Evolutionary conservation across 2,797 vertebrate species (phyloP).

Genomic region (Mormyrus proboscirostris): DNA sequence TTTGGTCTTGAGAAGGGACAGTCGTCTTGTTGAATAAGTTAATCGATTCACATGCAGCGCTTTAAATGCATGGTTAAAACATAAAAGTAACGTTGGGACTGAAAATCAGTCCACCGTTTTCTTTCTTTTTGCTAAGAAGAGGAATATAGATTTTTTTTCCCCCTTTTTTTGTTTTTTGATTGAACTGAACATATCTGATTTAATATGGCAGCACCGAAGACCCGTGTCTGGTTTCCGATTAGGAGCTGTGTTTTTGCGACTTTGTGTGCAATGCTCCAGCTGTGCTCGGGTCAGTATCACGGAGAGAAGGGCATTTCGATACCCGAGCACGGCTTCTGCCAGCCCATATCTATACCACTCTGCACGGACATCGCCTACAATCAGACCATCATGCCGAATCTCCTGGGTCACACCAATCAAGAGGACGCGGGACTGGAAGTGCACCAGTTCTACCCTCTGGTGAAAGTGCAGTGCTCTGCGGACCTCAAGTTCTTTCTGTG

Average conservation of each 20-base stretch:
- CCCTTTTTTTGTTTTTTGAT: background rate
- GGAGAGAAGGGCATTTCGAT: slow-evolving; percentile 81
- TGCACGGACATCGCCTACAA: slow-evolving; percentile 93
- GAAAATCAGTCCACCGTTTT: background rate
- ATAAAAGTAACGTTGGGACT: background rate
- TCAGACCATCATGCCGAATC: slow-evolving; percentile 92
- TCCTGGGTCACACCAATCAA: slow-evolving; percentile 88
- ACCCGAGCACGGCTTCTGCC: slow-evolving; percentile 91
- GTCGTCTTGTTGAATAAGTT: background rate
- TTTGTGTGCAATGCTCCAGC: slow-evolving; percentile 48
- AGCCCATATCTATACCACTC: slow-evolving; percentile 89
- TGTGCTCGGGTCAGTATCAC: slow-evolving; percentile 56
- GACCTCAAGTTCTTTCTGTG: slow-evolving; percentile 94
- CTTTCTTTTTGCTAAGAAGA: background rate
- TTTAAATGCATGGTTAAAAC: background rate
- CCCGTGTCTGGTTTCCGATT: background rate
- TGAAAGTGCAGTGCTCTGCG: slow-evolving; percentile 84
- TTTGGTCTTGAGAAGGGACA: background rate
- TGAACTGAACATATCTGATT: background rate
- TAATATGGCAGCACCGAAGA: slow-evolving; percentile 13
- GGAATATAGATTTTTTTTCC: background rate
- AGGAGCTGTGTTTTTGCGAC: slow-evolving; percentile 5
- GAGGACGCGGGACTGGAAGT: slow-evolving; percentile 90
- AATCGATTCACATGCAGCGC: background rate
- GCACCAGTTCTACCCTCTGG: slow-evolving; percentile 90